Percentiles rank a stretch among this genome's conserved stretches.
Evolutionary conservation across 2,888 invertebrate species (phyloP).

Genomic region (Ptychoptera contaminata): DNA sequence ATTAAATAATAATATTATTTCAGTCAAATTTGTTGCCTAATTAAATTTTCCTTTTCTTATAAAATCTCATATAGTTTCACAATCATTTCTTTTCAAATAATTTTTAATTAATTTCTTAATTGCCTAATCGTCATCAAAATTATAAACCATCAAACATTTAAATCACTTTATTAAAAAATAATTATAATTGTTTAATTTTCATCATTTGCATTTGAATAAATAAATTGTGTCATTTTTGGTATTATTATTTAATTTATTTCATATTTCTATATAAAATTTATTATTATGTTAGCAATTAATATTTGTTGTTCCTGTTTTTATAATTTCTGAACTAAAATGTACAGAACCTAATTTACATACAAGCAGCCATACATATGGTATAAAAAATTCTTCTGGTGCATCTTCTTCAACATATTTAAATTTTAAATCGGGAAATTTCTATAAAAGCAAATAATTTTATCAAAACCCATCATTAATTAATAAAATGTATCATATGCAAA

Average conservation of each 20-base stretch:
- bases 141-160: too few species aligned
- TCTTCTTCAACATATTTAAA: constrained; percentile 99
- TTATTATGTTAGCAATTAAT: constrained; percentile 23
- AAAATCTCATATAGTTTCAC: too few species aligned
- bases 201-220: not conserved
- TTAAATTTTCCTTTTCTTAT: too few species aligned
- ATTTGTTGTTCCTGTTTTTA: constrained; percentile 26
- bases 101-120: too few species aligned
- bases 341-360: constrained; percentile 45
- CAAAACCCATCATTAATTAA: not conserved
- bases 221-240: not conserved
- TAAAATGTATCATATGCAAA: not conserved
- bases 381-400: constrained; percentile 96
- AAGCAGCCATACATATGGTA: constrained; percentile 96
- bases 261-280: too few species aligned
- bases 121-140: too few species aligned
- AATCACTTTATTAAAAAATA: too few species aligned
- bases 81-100: too few species aligned
- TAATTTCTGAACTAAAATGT: constrained; percentile 30
- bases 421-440: constrained; percentile 98
- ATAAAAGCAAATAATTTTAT: constrained; percentile 19
- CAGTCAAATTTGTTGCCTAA: too few species aligned
- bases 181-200: too few species aligned
- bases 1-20: too few species aligned
- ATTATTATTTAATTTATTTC: too few species aligned